Percentiles rank a stretch among this genome's conserved stretches.
Conservation (phyloP, 2,888 invertebrate genomes). For the Macrophya annulata region DNA sequence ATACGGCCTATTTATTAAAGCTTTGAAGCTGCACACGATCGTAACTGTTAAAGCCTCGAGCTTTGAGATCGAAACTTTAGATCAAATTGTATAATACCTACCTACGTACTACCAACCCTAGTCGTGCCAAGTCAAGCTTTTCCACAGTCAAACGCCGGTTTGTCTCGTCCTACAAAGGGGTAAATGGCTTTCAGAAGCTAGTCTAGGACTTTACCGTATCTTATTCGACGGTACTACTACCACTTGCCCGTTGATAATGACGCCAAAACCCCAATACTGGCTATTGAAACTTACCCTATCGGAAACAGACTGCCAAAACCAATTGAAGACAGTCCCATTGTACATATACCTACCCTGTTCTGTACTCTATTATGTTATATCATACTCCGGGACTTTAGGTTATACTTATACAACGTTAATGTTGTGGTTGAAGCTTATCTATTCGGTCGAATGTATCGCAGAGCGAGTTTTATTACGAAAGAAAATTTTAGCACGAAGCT, state of each 20-base stretch:
- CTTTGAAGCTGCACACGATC: background rate
- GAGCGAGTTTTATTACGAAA: background rate
- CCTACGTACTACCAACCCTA: background rate
- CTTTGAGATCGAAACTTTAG: background rate
- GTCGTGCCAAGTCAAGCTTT: slow-evolving; percentile 41
- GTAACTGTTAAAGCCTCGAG: background rate
- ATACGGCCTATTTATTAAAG: background rate
- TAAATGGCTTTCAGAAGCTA: slow-evolving; percentile 21
- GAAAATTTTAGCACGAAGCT: background rate
- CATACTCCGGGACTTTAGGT: background rate
- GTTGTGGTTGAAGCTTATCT: background rate
- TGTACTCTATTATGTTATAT: slow-evolving; percentile 4
- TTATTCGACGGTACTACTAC: slow-evolving; percentile 10
- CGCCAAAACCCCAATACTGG: slow-evolving; percentile 15
- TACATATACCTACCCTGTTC: too few species aligned
- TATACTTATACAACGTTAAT: background rate
- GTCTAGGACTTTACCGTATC: slow-evolving; percentile 45
- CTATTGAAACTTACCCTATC: slow-evolving; percentile 19
- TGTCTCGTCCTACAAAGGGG: slow-evolving; percentile 34
- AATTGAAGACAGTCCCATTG: slow-evolving; percentile 11
- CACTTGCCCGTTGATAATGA: slow-evolving; percentile 39
- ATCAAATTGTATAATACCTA: slow-evolving; percentile 25
- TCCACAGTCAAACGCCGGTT: slow-evolving; percentile 34
- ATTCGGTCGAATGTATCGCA: slow-evolving; percentile 6
- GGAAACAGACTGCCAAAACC: slow-evolving; percentile 39